Percentiles rank a stretch among this genome's conserved stretches.
Evolutionary conservation across 1,140 invertebrate species (phyloP).

Genomic region (Cephus cinctus): DNA sequence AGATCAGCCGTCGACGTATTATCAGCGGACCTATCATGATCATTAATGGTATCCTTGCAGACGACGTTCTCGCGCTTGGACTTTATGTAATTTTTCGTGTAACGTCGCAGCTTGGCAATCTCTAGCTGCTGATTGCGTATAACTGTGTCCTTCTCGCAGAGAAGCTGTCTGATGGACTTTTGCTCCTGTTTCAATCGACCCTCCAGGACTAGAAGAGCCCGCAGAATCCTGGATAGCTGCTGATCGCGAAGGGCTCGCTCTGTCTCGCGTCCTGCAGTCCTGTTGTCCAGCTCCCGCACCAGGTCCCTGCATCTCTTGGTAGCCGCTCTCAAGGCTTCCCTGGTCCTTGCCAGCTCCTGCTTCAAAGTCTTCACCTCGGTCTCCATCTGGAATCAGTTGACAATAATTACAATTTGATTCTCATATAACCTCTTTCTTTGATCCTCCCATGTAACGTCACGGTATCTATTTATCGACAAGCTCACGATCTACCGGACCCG

Average conservation of each 20-base stretch:
- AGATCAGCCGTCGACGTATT: conserved; percentile 2
- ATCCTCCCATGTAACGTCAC: neutral
- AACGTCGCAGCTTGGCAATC: conserved; percentile 64
- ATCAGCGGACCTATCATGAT: conserved; percentile 1
- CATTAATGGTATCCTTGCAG: conserved; percentile 1
- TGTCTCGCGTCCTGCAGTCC: conserved; percentile 60
- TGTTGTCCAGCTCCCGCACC: conserved; percentile 62
- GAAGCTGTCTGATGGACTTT: conserved; percentile 66
- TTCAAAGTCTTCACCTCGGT: conserved; percentile 64
- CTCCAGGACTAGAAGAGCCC: conserved; percentile 69
- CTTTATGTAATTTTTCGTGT: conserved; percentile 62
- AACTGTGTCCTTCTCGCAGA: conserved; percentile 70
- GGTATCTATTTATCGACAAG: too few species aligned
- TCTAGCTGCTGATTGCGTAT: conserved; percentile 70
- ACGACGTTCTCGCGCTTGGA: conserved; percentile 28
- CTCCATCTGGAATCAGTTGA: conserved; percentile 63
- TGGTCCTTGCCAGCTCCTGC: conserved; percentile 58
- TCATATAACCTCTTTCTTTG: too few species aligned
- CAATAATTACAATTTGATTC: too few species aligned
- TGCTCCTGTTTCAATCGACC: conserved; percentile 73
- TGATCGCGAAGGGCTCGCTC: conserved; percentile 64
- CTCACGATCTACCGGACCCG: too few species aligned
- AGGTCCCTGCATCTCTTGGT: conserved; percentile 59
- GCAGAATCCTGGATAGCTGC: conserved; percentile 66
- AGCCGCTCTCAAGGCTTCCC: conserved; percentile 49